Conservation (phyloP, 1,140 invertebrate genomes). For the Harpegnathos saltator region DNA sequence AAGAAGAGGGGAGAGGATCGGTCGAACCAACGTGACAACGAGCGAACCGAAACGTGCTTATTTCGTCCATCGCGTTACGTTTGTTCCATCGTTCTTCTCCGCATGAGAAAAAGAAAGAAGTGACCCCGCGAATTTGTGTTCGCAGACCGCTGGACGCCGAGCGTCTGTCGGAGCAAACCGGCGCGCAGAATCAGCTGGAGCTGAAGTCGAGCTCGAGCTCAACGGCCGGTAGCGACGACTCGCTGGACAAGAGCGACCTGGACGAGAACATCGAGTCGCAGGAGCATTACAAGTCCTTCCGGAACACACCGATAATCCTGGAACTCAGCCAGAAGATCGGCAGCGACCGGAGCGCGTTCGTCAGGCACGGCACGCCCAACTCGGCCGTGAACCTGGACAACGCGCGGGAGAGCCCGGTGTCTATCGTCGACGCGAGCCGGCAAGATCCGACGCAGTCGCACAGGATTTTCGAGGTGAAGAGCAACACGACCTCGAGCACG, state of each 20-base stretch:
- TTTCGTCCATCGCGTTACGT: too few species aligned
- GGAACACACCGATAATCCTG: constrained; percentile 78
- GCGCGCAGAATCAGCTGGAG: constrained; percentile 77
- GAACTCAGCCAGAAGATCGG: constrained; percentile 82
- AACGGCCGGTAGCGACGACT: constrained; percentile 88
- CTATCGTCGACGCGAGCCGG: constrained; percentile 30
- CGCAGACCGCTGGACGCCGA: constrained; percentile 85
- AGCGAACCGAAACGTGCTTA: too few species aligned
- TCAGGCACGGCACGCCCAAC: constrained; percentile 76
- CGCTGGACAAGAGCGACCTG: constrained; percentile 87
- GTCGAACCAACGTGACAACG: too few species aligned
- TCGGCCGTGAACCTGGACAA: constrained; percentile 69
- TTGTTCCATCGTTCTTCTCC: too few species aligned
- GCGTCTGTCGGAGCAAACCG: constrained; percentile 86
- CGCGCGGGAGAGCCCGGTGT: constrained; percentile 71
- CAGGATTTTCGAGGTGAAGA: constrained; percentile 54
- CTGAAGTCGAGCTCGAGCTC: constrained; percentile 85
- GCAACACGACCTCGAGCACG: constrained; percentile 41
- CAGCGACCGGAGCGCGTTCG: constrained; percentile 81
- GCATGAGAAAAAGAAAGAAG: too few species aligned
- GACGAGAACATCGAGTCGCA: constrained; percentile 86
- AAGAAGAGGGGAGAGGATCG: too few species aligned
- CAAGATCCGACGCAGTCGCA: constrained; percentile 38
- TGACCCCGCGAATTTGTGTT: not conserved
- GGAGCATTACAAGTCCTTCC: constrained; percentile 81